phyloP scores from a whole-genome alignment of 2,113 vertebrate species.

The Galbula dea region DNA sequence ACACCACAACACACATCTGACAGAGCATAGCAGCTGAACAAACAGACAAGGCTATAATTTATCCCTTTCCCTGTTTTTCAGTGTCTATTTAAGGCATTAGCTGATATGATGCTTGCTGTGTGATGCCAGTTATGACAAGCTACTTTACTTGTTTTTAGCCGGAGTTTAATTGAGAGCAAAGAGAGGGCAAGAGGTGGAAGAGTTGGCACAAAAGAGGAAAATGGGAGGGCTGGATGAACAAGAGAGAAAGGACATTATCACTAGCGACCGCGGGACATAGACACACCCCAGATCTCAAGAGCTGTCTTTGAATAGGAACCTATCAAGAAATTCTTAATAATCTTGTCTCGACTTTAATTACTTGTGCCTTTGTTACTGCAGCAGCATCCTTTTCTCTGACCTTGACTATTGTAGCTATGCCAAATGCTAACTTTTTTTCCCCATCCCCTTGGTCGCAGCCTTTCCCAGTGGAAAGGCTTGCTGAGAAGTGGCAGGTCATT shows the following conservation, averaged over 20 bases:
- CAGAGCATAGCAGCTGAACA: conserved; percentile 46
- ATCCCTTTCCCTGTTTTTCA: conserved; percentile 24
- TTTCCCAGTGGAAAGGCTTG: rapidly evolving
- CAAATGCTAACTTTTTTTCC: not conserved
- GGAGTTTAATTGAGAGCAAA: not conserved
- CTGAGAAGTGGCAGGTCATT: not conserved
- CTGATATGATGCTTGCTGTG: not conserved
- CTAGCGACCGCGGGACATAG: not conserved
- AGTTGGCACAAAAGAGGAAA: not conserved
- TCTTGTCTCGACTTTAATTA: conserved; percentile 24
- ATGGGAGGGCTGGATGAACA: not conserved
- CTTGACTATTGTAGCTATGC: not conserved
- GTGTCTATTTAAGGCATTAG: conserved; percentile 55
- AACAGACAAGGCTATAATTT: conserved; percentile 46
- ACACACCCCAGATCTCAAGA: not conserved
- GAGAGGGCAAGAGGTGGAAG: not conserved
- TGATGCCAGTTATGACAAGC: not conserved
- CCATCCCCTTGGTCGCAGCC: not conserved
- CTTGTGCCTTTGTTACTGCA: not conserved
- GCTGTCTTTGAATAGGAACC: not conserved
- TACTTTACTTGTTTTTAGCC: not conserved
- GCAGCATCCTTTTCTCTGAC: not conserved
- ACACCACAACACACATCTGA: conserved; percentile 5
- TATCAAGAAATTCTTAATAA: not conserved
- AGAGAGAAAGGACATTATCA: not conserved